phyloP scores from a whole-genome alignment of 2,888 invertebrate species.

The Polydrusus cervinus region DNA sequence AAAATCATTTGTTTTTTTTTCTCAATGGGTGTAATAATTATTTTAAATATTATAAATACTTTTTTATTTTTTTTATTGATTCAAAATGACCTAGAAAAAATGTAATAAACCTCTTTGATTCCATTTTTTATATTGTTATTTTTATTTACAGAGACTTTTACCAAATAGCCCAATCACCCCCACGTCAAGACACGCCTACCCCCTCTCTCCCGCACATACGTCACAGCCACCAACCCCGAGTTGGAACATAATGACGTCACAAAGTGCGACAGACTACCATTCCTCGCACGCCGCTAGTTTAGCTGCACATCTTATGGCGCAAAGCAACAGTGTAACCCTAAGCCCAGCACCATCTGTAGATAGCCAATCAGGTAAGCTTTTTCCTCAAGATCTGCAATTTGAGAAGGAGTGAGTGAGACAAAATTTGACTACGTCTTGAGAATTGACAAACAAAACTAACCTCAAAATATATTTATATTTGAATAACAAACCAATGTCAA shows the following conservation, averaged over 20 bases:
- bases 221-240: slow-evolving; percentile 88
- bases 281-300: slow-evolving; percentile 75
- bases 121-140: too few species aligned
- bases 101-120: too few species aligned
- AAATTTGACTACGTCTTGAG: too few species aligned
- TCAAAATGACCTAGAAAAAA: too few species aligned
- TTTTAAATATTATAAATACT: too few species aligned
- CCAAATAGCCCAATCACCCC: slow-evolving; percentile 89
- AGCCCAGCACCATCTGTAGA: slow-evolving; percentile 93
- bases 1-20: not conserved
- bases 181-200: slow-evolving; percentile 82
- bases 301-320: slow-evolving; percentile 82
- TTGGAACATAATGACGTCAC: slow-evolving; percentile 74
- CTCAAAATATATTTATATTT: too few species aligned
- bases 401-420: too few species aligned
- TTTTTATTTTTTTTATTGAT: too few species aligned
- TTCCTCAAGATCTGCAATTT: too few species aligned
- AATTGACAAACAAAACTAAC: too few species aligned
- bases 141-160: slow-evolving; percentile 80
- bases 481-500: too few species aligned
- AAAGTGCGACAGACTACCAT: slow-evolving; percentile 66
- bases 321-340: slow-evolving; percentile 89
- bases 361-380: slow-evolving; percentile 78
- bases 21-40: too few species aligned
- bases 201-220: slow-evolving; percentile 80